Conservation (phyloP, 2,888 invertebrate genomes). For the Autographa pulchrina region DNA sequence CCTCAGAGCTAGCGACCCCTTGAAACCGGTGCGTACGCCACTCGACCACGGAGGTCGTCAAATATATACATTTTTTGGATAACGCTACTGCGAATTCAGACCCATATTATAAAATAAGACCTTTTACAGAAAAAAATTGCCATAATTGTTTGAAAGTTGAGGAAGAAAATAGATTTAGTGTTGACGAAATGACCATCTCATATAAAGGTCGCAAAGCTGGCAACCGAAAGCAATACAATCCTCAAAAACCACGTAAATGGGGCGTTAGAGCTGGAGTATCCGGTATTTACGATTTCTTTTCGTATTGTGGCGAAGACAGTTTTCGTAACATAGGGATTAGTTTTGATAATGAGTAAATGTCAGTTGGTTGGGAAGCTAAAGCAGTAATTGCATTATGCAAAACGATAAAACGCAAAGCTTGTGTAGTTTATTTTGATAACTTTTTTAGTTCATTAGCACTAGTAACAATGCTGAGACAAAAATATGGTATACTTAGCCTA, state of each 20-base stretch:
- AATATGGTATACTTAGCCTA: background rate
- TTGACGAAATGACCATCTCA: conserved; percentile 70
- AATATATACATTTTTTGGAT: background rate
- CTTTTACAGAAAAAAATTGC: conserved; percentile 18
- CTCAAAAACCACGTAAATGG: conserved; percentile 36
- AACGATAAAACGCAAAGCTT: conserved; percentile 2
- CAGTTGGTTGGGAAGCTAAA: conserved; percentile 14
- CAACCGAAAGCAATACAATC: conserved; percentile 61
- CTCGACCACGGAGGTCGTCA: no score
- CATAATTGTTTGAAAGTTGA: conserved; percentile 22
- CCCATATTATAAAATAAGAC: conserved; percentile 13
- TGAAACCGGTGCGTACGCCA: no score
- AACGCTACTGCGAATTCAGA: no score
- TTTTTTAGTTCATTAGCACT: conserved; percentile 5
- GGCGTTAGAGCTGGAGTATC: conserved; percentile 12
- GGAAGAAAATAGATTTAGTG: conserved; percentile 54
- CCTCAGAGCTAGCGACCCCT: no score
- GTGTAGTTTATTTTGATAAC: conserved; percentile 28
- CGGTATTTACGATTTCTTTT: conserved; percentile 13
- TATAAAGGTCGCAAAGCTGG: conserved; percentile 68
- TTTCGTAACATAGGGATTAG: conserved; percentile 10
- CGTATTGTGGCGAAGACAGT: conserved; percentile 22
- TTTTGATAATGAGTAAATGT: conserved; percentile 9
- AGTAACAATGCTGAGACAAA: background rate
- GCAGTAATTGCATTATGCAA: conserved; percentile 8